Evolutionary conservation across 2,113 vertebrate genomes (phyloP).

Genomic region (Hypanus sabinus): DNA sequence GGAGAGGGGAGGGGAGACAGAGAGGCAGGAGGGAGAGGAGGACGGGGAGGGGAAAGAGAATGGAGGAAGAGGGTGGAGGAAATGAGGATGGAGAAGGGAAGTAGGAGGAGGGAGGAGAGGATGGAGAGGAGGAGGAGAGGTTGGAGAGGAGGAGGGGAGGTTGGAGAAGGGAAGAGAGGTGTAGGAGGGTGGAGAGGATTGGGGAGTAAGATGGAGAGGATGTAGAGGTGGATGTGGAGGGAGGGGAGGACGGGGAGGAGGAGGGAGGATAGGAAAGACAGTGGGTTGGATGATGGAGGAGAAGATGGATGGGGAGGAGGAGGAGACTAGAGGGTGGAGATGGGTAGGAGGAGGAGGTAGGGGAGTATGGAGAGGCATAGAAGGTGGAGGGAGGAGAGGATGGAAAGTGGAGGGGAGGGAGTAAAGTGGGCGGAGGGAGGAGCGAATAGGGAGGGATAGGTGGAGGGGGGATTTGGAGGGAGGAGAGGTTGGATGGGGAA

Average conservation of each 20-base stretch:
- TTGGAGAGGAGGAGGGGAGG: too few relatives aligned
- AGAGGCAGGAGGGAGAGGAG: too few relatives aligned
- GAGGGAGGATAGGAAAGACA: too few relatives aligned
- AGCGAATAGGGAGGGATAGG: too few relatives aligned
- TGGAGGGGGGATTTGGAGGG: too few relatives aligned
- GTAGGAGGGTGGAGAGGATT: background rate
- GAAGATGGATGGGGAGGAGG: background rate
- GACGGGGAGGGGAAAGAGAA: too few relatives aligned
- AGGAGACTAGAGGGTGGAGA: background rate
- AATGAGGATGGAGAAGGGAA: too few relatives aligned
- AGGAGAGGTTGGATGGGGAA: background rate
- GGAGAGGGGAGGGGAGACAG: too few relatives aligned
- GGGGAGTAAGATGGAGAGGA: background rate
- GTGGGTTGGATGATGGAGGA: background rate
- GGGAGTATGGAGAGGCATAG: background rate
- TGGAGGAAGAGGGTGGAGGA: background rate
- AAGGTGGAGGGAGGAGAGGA: background rate
- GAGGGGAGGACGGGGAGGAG: background rate
- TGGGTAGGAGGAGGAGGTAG: background rate
- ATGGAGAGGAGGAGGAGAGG: background rate
- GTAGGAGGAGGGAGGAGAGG: background rate
- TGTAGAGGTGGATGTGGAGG: accelerated
- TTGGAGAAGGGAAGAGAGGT: background rate
- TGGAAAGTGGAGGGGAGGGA: too few relatives aligned
- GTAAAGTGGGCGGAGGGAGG: too few relatives aligned